These are phyloP conservation scores for Ylistrum balloti DNA, from an alignment of 1,140 invertebrate species.

Conservation along the genomic window DNA sequence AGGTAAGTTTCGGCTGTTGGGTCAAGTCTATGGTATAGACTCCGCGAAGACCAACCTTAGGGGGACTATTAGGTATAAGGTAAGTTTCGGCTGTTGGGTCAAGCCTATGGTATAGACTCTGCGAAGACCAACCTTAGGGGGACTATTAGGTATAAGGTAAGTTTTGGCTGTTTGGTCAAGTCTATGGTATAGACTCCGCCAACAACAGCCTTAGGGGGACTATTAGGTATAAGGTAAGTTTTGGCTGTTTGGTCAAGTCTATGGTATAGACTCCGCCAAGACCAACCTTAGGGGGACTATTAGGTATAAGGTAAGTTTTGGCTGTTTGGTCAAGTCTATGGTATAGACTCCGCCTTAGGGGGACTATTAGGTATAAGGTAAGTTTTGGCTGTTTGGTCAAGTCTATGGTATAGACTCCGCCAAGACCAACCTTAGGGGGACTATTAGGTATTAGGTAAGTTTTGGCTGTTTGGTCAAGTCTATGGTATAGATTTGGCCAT, in stretches of 20 bases:
- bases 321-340: too few relatives aligned
- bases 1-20: constrained; percentile 88
- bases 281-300: constrained; percentile 96
- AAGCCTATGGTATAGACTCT: constrained; percentile 83
- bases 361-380: constrained; percentile 93
- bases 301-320: constrained; percentile 90
- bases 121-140: constrained; percentile 95
- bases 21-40: too few relatives aligned
- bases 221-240: constrained; percentile 89
- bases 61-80: constrained; percentile 94
- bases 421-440: constrained; percentile 94
- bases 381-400: too few relatives aligned
- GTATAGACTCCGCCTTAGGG: constrained; percentile 90
- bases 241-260: too few relatives aligned
- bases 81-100: too few relatives aligned
- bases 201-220: constrained; percentile 92
- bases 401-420: constrained; percentile 85
- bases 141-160: constrained; percentile 92
- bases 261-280: constrained; percentile 86
- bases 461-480: too few relatives aligned
- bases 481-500: constrained; percentile 86
- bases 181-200: constrained; percentile 88
- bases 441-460: constrained; percentile 90
- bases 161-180: constrained; percentile 75
- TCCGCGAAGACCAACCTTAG: constrained; percentile 93